Percentiles rank a stretch among this genome's conserved stretches.
phyloP scores from a whole-genome alignment of 2,888 invertebrate genomes.

The Deroplatys truncata region DNA sequence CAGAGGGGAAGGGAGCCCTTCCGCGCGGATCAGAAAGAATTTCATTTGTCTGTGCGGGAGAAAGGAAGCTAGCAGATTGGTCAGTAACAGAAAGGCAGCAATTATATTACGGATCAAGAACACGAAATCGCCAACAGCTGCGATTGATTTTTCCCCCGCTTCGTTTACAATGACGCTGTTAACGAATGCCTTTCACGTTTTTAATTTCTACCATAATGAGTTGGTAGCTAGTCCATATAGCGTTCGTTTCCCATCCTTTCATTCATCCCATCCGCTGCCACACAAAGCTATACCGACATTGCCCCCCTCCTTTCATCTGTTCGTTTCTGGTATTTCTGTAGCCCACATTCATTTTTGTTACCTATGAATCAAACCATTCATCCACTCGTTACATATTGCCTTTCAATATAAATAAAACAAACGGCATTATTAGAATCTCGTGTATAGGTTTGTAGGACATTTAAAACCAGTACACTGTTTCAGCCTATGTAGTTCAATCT shows the following conservation, averaged over 20 bases:
- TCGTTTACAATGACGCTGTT: not conserved
- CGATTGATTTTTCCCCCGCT: not conserved
- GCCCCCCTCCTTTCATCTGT: too few species aligned
- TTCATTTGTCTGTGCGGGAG: not conserved
- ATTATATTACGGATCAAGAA: not conserved
- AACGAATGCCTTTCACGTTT: not conserved
- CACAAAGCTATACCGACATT: too few species aligned
- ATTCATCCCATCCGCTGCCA: not conserved
- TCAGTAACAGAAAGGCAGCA: not conserved
- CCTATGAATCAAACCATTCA: too few species aligned
- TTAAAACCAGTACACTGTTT: too few species aligned
- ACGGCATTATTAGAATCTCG: too few species aligned
- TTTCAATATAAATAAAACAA: too few species aligned
- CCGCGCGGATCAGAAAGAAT: not conserved
- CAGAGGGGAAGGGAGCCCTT: not conserved
- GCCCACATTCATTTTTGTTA: too few species aligned
- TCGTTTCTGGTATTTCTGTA: too few species aligned
- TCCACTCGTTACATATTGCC: too few species aligned
- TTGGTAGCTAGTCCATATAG: not conserved
- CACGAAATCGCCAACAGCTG: too few species aligned
- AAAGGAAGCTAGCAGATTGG: not conserved
- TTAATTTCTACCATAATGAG: not conserved
- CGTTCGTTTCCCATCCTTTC: not conserved
- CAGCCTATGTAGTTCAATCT: too few species aligned
- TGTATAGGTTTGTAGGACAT: too few species aligned